Evolutionary conservation across 2,113 vertebrate genomes (phyloP).

Genomic region (Siniperca chuatsi): DNA sequence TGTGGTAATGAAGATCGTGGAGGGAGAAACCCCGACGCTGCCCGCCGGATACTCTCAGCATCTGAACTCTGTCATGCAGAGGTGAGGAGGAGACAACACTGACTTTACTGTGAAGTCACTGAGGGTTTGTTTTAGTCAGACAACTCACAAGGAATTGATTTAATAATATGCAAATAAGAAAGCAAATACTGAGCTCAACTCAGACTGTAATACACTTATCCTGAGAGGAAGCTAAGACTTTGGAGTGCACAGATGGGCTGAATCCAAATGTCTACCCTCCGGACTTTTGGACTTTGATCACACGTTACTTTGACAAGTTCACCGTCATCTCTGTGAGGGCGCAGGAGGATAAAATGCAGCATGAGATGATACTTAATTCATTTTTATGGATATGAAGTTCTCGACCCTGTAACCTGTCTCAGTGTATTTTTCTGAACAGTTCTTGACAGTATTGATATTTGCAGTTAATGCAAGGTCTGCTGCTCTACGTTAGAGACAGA

Average conservation of each 20-base stretch:
- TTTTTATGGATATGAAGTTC: too few relatives aligned
- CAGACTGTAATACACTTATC: not conserved
- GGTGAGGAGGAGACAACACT: conserved; percentile 71
- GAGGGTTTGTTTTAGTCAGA: not conserved
- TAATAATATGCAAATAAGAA: not conserved
- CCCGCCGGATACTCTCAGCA: conserved; percentile 81
- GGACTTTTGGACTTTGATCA: too few relatives aligned
- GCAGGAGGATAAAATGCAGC: too few relatives aligned
- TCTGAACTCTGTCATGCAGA: conserved; percentile 84
- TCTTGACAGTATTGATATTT: too few relatives aligned
- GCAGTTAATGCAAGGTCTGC: too few relatives aligned
- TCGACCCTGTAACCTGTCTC: too few relatives aligned
- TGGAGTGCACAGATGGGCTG: not conserved
- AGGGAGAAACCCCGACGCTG: conserved; percentile 87
- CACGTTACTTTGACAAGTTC: too few relatives aligned
- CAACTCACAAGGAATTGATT: not conserved
- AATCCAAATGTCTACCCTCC: too few relatives aligned
- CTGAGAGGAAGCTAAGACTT: not conserved
- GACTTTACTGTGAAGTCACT: not conserved
- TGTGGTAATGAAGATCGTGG: conserved; percentile 88
- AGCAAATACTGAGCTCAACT: not conserved
- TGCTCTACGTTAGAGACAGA: too few relatives aligned
- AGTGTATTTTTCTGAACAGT: too few relatives aligned
- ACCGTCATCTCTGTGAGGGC: too few relatives aligned
- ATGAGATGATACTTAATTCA: too few relatives aligned